These are phyloP conservation scores for Dasysyrphus albostriatus DNA, from an alignment of 2,888 invertebrate species.

Conservation along the genomic window DNA sequence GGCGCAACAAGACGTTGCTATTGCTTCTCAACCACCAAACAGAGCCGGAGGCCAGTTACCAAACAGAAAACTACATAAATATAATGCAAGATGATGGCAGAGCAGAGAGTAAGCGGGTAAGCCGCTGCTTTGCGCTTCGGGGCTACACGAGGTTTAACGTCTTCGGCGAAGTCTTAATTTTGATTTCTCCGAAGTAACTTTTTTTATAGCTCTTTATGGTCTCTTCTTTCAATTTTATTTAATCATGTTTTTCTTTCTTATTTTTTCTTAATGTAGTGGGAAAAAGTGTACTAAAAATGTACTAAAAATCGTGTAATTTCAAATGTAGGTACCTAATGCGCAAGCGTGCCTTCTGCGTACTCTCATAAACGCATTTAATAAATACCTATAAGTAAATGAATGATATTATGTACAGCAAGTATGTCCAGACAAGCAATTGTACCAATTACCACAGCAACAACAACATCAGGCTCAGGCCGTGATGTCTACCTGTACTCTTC, in stretches of 20 bases:
- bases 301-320: constrained; percentile 20
- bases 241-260: constrained; percentile 23
- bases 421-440: not conserved
- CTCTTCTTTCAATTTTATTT: constrained; percentile 40
- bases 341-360: constrained; percentile 55
- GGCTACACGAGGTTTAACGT: constrained; percentile 63
- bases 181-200: constrained; percentile 69
- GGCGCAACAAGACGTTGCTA: constrained; percentile 45
- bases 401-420: not conserved
- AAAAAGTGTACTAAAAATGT: constrained; percentile 27
- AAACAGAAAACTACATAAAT: not conserved
- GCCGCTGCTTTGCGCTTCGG: constrained; percentile 36
- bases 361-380: constrained; percentile 14
- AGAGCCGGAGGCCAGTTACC: constrained; percentile 4
- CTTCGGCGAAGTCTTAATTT: constrained; percentile 63
- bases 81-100: not conserved
- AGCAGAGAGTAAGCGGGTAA: not conserved
- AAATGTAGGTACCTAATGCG: constrained; percentile 55
- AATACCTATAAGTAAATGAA: not conserved
- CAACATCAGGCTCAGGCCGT: constrained; percentile 4
- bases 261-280: not conserved
- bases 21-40: constrained; percentile 15
- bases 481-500: constrained; percentile 59
- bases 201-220: constrained; percentile 42
- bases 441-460: not conserved